Evolutionary conservation across 1,140 invertebrate species (phyloP).

Genomic region (Pseudoatta argentina): DNA sequence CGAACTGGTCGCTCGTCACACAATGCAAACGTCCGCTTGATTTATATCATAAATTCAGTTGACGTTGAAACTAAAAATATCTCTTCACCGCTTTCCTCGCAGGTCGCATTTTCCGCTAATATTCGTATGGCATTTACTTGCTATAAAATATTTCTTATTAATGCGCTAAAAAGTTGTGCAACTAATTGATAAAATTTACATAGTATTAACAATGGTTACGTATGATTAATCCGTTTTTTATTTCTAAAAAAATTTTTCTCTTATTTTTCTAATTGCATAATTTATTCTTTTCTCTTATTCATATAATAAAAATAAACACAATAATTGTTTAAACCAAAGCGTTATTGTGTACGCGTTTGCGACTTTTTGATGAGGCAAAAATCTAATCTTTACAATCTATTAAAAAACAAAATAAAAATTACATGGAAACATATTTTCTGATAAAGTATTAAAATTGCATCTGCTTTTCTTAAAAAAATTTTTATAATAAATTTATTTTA

Average conservation of each 20-base stretch:
- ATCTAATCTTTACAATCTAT: not conserved
- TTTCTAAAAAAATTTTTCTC: not conserved
- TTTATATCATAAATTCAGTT: conserved; percentile 32
- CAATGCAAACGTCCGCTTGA: conserved; percentile 15
- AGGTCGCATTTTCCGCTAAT: not conserved
- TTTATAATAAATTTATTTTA: conserved; percentile 1
- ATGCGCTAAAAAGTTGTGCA: not conserved
- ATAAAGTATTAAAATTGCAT: not conserved
- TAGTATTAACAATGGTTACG: not conserved
- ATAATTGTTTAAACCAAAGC: not conserved
- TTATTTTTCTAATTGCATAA: not conserved
- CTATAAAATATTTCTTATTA: conserved; percentile 1
- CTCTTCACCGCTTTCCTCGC: not conserved
- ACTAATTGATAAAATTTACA: not conserved
- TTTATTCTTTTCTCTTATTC: not conserved
- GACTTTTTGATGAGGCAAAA: not conserved
- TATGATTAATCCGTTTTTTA: not conserved
- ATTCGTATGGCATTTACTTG: not conserved
- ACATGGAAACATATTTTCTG: not conserved
- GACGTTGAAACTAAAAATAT: conserved; percentile 25
- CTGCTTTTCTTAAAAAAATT: not conserved
- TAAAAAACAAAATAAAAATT: not conserved
- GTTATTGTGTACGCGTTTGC: not conserved
- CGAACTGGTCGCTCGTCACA: not conserved
- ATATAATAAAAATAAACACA: not conserved